Base-by-base conservation (phyloP, 2,797 vertebrate species). In the Taenioides sp. region DNA sequence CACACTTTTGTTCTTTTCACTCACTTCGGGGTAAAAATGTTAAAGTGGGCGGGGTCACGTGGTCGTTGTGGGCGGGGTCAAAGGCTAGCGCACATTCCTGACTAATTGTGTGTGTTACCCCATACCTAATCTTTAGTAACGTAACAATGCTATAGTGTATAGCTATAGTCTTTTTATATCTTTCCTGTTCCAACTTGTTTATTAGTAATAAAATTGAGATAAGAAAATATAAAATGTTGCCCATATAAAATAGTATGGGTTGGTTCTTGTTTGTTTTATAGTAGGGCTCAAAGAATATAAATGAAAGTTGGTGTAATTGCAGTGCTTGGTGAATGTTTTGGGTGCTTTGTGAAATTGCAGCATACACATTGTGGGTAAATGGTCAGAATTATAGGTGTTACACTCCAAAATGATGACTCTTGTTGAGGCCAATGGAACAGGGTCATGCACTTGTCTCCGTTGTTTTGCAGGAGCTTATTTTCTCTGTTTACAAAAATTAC, bases 51-150 rank as follows among this genome's bases (percentile, higher is more conserved):
- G 76, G 75, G 69, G 74, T 77, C 65, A 43, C 28, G 25, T 5
- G 69, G 77, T 68, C 71, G 34, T 50, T 63, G 68, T 37, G 55
- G 81, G 83, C 72, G 74, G 75, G 69, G 77, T 75, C 65, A 52
- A 57, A 69, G 74, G 65, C 67, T 25, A 6, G 49, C 70, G 59
- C 23, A 67, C 84, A 89, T 90, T 89, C 88, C 69, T 87, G 2
- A 75, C 78, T 90, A 89, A 87, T 88, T 91, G 86, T 74, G 85
- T 75, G 67, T 68, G 70, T 68, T 70, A 69, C 12, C 10, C 73
- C 66, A 34, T 62, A 69, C 55, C 59, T 67, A 47, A 16, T 4
- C 57, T 6, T 66, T 37, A 54, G 54, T 10, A 54, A 28, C 14
- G 4, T 37, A 34, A 67, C 11, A 54, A 12, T 9, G 4, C 25